phyloP scores from a whole-genome alignment of 2,113 vertebrate species.

The Saguinus imperator region DNA sequence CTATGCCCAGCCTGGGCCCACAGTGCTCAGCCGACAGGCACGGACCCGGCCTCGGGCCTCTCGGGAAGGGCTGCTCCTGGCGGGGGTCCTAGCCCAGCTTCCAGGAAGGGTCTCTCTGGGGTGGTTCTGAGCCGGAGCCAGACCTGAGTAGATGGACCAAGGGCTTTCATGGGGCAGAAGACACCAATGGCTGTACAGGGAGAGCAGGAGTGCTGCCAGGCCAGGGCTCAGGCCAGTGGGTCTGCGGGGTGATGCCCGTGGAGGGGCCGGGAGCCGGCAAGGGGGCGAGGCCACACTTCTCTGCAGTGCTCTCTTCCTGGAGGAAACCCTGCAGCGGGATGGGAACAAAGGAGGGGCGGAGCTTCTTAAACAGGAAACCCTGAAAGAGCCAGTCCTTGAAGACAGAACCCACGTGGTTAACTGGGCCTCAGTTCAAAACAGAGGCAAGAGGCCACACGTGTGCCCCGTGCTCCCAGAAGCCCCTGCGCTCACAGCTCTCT shows the following conservation, averaged over 20 bases:
- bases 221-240: neutral
- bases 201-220: neutral
- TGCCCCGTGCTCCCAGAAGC: neutral
- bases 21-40: neutral
- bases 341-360: neutral
- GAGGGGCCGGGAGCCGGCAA: neutral
- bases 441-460: neutral
- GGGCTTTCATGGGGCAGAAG: neutral
- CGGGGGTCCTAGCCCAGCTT: neutral
- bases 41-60: accelerated
- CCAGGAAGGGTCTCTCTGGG: neutral
- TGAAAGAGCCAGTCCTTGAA: neutral
- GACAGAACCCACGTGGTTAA: neutral
- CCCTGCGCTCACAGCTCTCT: accelerated
- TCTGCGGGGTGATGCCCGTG: neutral
- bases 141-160: neutral
- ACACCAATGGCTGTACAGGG: neutral
- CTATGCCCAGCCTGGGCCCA: neutral
- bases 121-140: neutral
- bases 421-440: neutral
- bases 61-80: neutral
- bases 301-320: neutral
- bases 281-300: neutral
- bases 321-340: neutral
- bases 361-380: neutral